A percentile compares a stretch with the other conserved stretches of the same genome.
Conservation (phyloP, 1,140 invertebrate genomes). For the Steinernema khuongi region DNA sequence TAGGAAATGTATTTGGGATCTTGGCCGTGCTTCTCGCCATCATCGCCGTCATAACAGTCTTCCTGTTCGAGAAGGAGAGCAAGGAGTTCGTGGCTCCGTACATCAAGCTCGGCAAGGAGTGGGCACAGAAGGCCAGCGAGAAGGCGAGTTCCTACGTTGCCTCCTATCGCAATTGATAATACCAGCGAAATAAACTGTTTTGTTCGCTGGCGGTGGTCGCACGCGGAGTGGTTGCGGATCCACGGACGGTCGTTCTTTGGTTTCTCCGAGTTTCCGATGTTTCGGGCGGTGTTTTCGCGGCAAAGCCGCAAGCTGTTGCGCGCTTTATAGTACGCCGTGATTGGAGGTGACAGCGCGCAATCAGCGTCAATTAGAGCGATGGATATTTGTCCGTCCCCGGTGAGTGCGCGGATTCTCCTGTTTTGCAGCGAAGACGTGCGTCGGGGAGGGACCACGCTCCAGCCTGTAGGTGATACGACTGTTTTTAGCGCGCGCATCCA, state of each 20-base stretch:
- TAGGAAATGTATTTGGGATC: too few relatives aligned
- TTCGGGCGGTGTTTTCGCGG: too few relatives aligned
- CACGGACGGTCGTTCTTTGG: too few relatives aligned
- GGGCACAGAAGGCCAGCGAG: neutral
- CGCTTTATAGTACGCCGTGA: neutral
- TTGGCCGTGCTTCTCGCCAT: neutral
- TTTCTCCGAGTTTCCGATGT: too few relatives aligned
- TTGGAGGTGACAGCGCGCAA: slow-evolving; percentile 1
- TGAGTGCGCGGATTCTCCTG: neutral
- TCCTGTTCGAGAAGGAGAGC: neutral
- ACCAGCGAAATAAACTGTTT: neutral
- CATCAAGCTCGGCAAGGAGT: neutral
- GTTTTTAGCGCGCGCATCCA: too few relatives aligned
- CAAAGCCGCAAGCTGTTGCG: neutral
- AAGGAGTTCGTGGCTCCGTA: neutral
- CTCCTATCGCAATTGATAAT: too few relatives aligned
- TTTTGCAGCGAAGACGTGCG: neutral
- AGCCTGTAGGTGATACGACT: too few relatives aligned
- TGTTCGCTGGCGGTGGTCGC: too few relatives aligned
- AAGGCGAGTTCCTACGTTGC: too few relatives aligned
- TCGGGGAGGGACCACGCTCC: too few relatives aligned
- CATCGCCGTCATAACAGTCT: neutral
- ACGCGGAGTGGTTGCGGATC: too few relatives aligned
- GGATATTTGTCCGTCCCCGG: neutral
- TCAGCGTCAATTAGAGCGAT: slow-evolving; percentile 10